phyloP scores from a whole-genome alignment of 2,888 invertebrate species.

The Serripes groenlandicus region DNA sequence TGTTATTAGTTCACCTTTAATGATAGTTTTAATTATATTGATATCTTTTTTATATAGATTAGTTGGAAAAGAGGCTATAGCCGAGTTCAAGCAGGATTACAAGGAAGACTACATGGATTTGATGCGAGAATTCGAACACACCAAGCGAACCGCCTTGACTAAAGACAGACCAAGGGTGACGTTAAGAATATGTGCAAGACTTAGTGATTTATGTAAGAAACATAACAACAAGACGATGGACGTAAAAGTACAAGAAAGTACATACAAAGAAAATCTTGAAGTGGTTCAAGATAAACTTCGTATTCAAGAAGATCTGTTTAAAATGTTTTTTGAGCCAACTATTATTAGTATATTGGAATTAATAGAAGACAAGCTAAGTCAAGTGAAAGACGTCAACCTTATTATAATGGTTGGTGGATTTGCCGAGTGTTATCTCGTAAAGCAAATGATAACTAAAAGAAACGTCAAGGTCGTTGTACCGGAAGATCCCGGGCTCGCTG shows the following conservation, averaged over 20 bases:
- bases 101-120: background rate
- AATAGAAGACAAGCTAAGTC: background rate
- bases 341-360: background rate
- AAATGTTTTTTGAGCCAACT: background rate
- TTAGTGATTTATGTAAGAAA: background rate
- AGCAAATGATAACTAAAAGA: background rate
- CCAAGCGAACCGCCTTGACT: background rate
- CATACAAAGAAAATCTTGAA: background rate
- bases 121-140: background rate
- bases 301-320: background rate
- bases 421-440: background rate
- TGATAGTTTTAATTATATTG: too few species aligned
- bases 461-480: conserved; percentile 3
- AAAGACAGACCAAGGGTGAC: background rate
- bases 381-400: background rate
- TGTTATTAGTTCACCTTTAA: too few species aligned
- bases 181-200: background rate
- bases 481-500: background rate
- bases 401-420: conserved; percentile 2
- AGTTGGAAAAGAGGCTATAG: background rate
- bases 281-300: background rate
- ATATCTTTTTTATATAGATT: too few species aligned
- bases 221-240: background rate
- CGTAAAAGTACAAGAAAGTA: background rate
- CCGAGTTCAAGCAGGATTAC: conserved; percentile 1